Percentiles rank a stretch among this genome's conserved stretches.
These are phyloP conservation scores for Willowsia nigromaculata DNA, from an alignment of 2,888 invertebrate species.

Conservation along the genomic window DNA sequence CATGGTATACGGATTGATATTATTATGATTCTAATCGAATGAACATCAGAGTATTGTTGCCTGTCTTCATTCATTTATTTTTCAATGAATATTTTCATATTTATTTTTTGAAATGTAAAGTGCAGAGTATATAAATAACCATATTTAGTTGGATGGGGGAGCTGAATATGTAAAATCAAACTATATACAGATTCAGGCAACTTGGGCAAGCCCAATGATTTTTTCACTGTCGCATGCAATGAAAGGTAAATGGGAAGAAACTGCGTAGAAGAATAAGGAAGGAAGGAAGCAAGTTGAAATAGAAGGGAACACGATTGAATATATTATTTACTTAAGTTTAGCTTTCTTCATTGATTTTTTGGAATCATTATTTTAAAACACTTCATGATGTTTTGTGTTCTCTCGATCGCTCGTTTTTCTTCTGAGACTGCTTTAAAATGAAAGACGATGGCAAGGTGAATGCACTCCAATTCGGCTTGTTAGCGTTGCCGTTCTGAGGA, in stretches of 20 bases:
- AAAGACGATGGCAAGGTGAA: neutral
- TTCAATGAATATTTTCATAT: neutral
- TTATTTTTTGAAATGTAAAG: neutral
- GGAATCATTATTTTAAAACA: slow-evolving; percentile 16
- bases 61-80: neutral
- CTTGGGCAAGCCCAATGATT: neutral
- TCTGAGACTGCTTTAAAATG: neutral
- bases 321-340: slow-evolving; percentile 9
- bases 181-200: too few relatives aligned
- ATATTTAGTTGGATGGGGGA: neutral
- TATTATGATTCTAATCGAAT: neutral
- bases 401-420: neutral
- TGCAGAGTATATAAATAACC: neutral
- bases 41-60: neutral
- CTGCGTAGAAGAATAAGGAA: neutral
- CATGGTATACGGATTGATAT: neutral
- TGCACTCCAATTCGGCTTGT: neutral
- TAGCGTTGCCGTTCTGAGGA: neutral
- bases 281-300: neutral
- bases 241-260: neutral
- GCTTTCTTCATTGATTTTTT: slow-evolving; percentile 30
- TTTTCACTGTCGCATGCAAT: neutral
- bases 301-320: neutral
- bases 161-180: neutral
- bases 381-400: neutral